phyloP scores from a whole-genome alignment of 2,113 vertebrate species.

The Athene noctua region DNA sequence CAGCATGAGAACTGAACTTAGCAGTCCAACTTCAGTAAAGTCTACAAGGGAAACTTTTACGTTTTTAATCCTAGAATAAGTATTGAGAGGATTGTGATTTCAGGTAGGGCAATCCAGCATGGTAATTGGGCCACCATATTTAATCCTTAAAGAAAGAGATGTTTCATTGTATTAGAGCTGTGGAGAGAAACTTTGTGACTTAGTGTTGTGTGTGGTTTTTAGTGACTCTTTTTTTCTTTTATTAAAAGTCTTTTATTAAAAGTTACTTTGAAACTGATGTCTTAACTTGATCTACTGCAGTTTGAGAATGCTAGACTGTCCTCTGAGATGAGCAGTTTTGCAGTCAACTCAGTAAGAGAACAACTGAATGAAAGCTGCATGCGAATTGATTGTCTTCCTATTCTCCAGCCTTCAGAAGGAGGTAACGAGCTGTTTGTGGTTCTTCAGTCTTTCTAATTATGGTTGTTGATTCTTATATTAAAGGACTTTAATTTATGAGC shows the following conservation, averaged over 20 bases:
- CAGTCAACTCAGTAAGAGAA: conserved; percentile 79
- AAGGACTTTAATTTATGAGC: neutral
- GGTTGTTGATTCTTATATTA: neutral
- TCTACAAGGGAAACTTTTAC: neutral
- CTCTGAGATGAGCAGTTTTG: conserved; percentile 82
- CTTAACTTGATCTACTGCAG: conserved; percentile 57
- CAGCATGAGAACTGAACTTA: neutral
- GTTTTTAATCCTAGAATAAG: neutral
- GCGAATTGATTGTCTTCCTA: conserved; percentile 83
- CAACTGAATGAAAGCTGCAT: conserved; percentile 83
- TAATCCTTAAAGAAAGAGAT: neutral
- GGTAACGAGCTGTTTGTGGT: conserved; percentile 55
- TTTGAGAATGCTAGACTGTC: conserved; percentile 83
- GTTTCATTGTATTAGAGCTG: conserved; percentile 9
- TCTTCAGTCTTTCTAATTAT: neutral
- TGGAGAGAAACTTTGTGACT: neutral
- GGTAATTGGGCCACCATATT: neutral
- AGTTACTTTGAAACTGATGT: conserved; percentile 3
- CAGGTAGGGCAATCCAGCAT: neutral
- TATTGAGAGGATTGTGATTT: neutral
- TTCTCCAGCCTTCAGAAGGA: conserved; percentile 85
- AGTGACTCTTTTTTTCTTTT: neutral
- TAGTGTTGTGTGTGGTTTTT: neutral
- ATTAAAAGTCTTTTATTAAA: conserved; percentile 29
- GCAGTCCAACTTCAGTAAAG: neutral